Percentiles rank a stretch among this genome's conserved stretches.
Conservation (phyloP, 2,797 vertebrate genomes). For the Eospalax fontanierii region DNA sequence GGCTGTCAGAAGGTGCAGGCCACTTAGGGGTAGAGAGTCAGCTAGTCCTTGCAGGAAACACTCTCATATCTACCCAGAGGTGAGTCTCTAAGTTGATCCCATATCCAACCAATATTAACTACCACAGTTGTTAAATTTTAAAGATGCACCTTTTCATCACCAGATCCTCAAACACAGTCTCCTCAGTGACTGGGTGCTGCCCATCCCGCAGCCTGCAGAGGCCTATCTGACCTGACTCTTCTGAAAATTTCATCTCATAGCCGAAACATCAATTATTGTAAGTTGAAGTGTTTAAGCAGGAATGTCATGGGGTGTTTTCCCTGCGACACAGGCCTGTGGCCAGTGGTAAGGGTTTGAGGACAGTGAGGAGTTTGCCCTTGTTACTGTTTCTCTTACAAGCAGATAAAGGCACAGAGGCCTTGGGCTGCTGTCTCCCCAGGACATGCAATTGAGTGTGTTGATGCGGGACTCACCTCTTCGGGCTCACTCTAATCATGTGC, state of each 20-base stretch:
- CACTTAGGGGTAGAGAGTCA: not conserved
- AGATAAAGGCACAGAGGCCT: not conserved
- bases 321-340: not conserved
- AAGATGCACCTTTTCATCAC: not conserved
- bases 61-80: not conserved
- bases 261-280: constrained; percentile 63
- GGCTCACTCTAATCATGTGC: not conserved
- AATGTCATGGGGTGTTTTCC: not conserved
- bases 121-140: not conserved
- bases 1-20: not conserved
- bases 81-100: not conserved
- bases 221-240: too few species aligned
- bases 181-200: not conserved
- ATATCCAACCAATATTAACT: not conserved
- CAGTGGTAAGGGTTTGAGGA: not conserved
- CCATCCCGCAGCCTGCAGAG: not conserved
- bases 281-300: not conserved
- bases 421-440: not conserved
- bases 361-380: constrained; percentile 8
- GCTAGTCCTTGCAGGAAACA: not conserved
- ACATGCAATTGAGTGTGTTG: not conserved
- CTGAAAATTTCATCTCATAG: constrained; percentile 68
- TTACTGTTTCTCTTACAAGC: not conserved
- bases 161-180: not conserved
- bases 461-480: not conserved